phyloP scores from a whole-genome alignment of 2,888 invertebrate species.

The Hypsopygia costalis region DNA sequence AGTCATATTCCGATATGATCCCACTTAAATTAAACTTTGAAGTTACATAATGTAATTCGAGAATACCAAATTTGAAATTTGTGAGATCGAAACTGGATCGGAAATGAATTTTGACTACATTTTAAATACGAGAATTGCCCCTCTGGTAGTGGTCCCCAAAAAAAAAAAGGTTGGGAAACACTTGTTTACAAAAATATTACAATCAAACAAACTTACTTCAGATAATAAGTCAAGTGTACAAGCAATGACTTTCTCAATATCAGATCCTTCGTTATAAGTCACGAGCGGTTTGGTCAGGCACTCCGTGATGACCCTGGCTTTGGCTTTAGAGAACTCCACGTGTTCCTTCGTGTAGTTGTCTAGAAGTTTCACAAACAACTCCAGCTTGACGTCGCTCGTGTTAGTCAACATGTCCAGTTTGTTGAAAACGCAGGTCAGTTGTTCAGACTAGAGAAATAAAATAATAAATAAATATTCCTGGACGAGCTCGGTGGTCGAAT shows the following conservation, averaged over 20 bases:
- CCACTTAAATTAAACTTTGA: too few relatives aligned
- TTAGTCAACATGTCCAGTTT: constrained; percentile 43
- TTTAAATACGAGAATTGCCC: too few relatives aligned
- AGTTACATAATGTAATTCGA: too few relatives aligned
- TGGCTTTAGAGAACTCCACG: constrained; percentile 51
- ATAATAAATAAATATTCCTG: too few relatives aligned
- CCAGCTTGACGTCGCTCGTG: constrained; percentile 38
- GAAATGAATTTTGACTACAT: too few relatives aligned
- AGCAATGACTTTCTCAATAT: constrained; percentile 54
- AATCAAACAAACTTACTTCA: constrained; percentile 55
- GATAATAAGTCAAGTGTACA: constrained; percentile 62
- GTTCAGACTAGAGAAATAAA: constrained; percentile 42
- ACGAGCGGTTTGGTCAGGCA: constrained; percentile 41
- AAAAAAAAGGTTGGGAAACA: too few relatives aligned
- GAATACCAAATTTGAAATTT: too few relatives aligned
- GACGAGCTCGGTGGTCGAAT: too few relatives aligned
- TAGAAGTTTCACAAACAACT: constrained; percentile 48
- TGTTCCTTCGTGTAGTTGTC: constrained; percentile 47
- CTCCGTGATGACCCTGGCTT: constrained; percentile 51
- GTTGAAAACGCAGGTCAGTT: constrained; percentile 56
- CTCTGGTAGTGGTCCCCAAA: too few relatives aligned
- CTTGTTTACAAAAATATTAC: too few relatives aligned
- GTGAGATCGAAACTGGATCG: too few relatives aligned
- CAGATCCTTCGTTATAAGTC: constrained; percentile 46
- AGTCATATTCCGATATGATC: too few relatives aligned